Base-by-base conservation (phyloP, 2,113 vertebrate species). In the Eurystomus gularis region DNA sequence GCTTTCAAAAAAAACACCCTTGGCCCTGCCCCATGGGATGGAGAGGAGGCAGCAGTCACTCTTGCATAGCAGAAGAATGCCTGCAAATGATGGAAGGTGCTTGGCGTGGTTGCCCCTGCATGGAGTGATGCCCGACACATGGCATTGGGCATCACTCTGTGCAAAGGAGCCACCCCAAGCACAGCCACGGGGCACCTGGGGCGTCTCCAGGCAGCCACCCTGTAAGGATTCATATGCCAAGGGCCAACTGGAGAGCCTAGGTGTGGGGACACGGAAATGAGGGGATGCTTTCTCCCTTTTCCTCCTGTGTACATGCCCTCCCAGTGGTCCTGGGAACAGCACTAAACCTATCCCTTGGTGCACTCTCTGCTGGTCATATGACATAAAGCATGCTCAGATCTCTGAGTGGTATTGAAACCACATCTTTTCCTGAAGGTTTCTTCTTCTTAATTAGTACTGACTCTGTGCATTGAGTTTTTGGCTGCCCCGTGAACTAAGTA, bases 121-220 rank as follows among this genome's bases (percentile, higher is more conserved):
- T 4, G 5, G 24, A 94, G 11, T 40, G 9, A 1, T 39, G 35
- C 29, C n/a, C 37, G 44, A 26, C 24, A 20, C 7, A 4, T 25
- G 37, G 13, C 26, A 25, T 10, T 8, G 15, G 54, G 3, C 57
- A 44, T 55, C 1, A 0, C 20, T 83, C 24, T 44, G 9, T 49
- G 55, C 46, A 69, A 39, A 64, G 35, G 13, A 21, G 23, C 12
- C 42, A 46, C 24, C 28, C 26, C 2, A 3, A 62, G 26, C 24
- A 44, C 1, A 3, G 19, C 29, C 26, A 40, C 0, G 0, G 26
- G 2, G 35, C 49, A 61, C 11, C 7, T 37, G 39, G 26, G 19
- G 7, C 29, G 9, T 61, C 40, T 71, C 37, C 0, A 1, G 35
- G 42, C 2, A 2, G 60, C 9, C 48, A 66, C 17, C 10, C 25